Percentiles rank a stretch among this genome's conserved stretches.
Conservation (phyloP, 1,140 invertebrate species). For the Rhagoletis pomonella region DNA sequence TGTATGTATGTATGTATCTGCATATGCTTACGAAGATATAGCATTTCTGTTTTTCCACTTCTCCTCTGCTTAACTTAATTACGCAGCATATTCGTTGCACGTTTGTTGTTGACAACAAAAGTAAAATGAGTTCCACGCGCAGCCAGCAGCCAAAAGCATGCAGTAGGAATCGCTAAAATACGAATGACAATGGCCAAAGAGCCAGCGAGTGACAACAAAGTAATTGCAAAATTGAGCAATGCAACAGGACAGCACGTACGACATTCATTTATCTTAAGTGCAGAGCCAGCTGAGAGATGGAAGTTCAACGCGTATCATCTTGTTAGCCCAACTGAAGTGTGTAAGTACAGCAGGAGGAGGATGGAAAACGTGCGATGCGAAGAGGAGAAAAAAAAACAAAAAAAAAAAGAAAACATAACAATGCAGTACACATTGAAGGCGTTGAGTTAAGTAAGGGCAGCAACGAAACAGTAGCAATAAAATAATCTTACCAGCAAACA, state of each 20-base stretch:
- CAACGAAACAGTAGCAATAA: neutral
- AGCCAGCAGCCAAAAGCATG: neutral
- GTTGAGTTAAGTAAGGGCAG: neutral
- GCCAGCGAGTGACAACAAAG: constrained; percentile 29
- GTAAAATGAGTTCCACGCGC: neutral
- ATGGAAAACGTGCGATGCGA: neutral
- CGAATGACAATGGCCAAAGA: neutral
- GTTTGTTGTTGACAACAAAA: constrained; percentile 7
- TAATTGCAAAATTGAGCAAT: constrained; percentile 45
- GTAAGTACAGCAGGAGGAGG: neutral
- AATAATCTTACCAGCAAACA: neutral
- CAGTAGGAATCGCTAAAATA: neutral
- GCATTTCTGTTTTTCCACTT: neutral
- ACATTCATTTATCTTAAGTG: constrained; percentile 48
- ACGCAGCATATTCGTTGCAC: neutral
- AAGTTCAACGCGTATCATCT: neutral
- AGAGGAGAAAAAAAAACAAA: neutral
- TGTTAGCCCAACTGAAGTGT: neutral
- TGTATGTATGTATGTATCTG: neutral
- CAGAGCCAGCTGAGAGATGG: neutral
- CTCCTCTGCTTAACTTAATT: constrained; percentile 34
- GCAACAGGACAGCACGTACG: constrained; percentile 40
- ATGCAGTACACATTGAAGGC: constrained; percentile 16
- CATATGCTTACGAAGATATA: neutral
- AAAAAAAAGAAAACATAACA: neutral